Evolutionary conservation across 2,888 invertebrate species (phyloP).

Genomic region (Rhamnusium bicolor): DNA sequence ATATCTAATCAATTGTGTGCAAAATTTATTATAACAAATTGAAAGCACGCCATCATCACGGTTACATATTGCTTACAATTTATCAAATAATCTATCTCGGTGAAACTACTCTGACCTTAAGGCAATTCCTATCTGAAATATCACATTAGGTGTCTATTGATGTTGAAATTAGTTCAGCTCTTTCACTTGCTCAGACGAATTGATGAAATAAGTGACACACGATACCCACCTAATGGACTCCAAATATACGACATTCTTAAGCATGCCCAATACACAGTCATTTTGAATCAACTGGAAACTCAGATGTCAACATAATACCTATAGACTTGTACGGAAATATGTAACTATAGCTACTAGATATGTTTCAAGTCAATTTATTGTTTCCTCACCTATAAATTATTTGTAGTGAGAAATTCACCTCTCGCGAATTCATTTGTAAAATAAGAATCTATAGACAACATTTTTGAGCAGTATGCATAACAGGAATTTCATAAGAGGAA

Average conservation of each 20-base stretch:
- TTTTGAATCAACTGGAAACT: background rate
- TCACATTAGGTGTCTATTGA: slow-evolving; percentile 19
- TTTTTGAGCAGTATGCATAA: no score
- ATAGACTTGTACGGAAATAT: background rate
- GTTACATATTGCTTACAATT: slow-evolving; percentile 21
- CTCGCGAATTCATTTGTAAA: no score
- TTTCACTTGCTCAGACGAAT: slow-evolving; percentile 18
- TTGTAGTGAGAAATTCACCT: no score
- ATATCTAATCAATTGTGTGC: slow-evolving; percentile 25
- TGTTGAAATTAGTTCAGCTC: slow-evolving; percentile 20
- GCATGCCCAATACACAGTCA: background rate
- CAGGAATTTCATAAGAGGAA: no score
- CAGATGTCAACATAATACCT: background rate
- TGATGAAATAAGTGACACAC: slow-evolving; percentile 14
- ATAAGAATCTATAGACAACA: no score
- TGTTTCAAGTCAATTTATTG: no score
- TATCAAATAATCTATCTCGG: slow-evolving; percentile 7
- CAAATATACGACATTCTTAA: background rate
- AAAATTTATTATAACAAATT: slow-evolving; percentile 19
- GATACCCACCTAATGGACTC: slow-evolving; percentile 6
- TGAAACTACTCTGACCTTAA: slow-evolving; percentile 8
- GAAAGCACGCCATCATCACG: slow-evolving; percentile 20
- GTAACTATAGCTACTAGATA: background rate
- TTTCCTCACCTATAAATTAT: no score
- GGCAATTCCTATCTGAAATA: slow-evolving; percentile 23